These are phyloP conservation scores for Cuculus canorus DNA, from an alignment of 2,797 vertebrate species.

Conservation along the genomic window DNA sequence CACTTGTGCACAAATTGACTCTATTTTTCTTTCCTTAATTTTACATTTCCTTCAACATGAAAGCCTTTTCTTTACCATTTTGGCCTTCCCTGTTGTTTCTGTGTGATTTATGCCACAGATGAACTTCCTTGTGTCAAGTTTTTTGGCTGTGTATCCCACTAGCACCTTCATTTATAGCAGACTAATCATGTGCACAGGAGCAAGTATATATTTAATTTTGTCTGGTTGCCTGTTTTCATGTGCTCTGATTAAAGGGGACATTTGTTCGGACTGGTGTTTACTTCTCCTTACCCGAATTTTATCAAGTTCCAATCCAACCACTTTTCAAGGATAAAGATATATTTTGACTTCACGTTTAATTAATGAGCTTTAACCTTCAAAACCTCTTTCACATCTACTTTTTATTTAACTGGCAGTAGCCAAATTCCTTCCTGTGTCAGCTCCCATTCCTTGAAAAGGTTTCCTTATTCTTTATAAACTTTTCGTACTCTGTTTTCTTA, in stretches of 20 bases:
- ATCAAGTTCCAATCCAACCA: neutral
- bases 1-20: constrained; percentile 38
- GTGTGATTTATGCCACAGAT: constrained; percentile 12
- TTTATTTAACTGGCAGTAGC: neutral
- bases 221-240: neutral
- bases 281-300: neutral
- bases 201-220: neutral
- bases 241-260: neutral
- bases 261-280: neutral
- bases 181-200: neutral
- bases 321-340: neutral
- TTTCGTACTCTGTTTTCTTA: neutral
- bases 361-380: neutral
- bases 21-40: constrained; percentile 35
- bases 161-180: constrained; percentile 24
- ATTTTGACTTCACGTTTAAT: neutral
- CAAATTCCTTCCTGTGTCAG: neutral
- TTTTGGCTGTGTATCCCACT: neutral
- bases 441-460: neutral
- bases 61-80: neutral
- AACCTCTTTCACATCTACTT: neutral
- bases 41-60: constrained; percentile 37
- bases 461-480: neutral
- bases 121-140: neutral
- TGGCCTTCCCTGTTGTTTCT: neutral